phyloP scores from a whole-genome alignment of 2,888 invertebrate genomes.

The Eilema griseolum region DNA sequence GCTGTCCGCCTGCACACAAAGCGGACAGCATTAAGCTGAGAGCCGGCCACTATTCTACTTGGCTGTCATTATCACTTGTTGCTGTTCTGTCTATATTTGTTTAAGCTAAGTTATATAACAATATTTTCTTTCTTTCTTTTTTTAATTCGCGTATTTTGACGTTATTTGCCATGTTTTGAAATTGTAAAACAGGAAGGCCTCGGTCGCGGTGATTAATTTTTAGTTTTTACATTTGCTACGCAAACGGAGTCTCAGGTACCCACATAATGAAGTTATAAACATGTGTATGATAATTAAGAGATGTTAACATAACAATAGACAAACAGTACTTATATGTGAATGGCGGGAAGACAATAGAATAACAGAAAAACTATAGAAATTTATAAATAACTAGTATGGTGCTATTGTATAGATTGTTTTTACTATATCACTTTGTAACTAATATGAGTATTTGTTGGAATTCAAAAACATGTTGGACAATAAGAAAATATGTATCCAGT shows the following conservation, averaged over 20 bases:
- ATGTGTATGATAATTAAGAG: slow-evolving; percentile 21
- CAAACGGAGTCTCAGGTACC: background rate
- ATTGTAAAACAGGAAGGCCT: background rate
- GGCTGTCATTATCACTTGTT: too few relatives aligned
- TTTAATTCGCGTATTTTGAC: background rate
- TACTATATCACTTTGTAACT: background rate
- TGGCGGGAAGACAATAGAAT: slow-evolving; percentile 8
- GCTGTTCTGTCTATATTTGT: too few relatives aligned
- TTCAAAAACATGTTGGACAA: background rate
- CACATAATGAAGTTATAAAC: slow-evolving; percentile 2
- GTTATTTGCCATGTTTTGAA: background rate
- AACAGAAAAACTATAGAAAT: slow-evolving; percentile 18
- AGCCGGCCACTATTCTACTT: too few relatives aligned
- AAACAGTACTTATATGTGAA: slow-evolving; percentile 15
- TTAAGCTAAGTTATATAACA: too few relatives aligned
- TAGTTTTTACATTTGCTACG: background rate
- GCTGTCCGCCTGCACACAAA: too few relatives aligned
- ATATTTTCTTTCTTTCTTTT: too few relatives aligned
- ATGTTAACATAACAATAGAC: slow-evolving; percentile 21
- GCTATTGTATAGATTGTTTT: slow-evolving; percentile 6
- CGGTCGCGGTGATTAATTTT: background rate
- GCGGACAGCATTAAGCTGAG: too few relatives aligned
- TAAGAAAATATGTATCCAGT: background rate
- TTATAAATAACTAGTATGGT: slow-evolving; percentile 9
- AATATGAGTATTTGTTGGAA: background rate